Evolutionary conservation across 2,888 invertebrate species (phyloP).

Genomic region (Notodromas monacha): DNA sequence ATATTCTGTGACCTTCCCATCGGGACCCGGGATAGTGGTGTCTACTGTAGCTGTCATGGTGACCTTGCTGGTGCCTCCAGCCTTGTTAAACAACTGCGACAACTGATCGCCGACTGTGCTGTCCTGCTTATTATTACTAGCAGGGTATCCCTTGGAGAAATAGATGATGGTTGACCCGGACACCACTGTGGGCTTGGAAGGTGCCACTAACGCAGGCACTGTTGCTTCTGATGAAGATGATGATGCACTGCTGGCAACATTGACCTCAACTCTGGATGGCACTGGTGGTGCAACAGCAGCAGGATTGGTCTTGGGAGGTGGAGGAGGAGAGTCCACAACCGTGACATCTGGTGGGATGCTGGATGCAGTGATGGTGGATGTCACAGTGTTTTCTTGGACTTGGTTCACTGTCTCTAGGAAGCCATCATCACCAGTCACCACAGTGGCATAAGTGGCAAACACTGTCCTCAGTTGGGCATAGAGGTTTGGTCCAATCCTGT

Average conservation of each 20-base stretch:
- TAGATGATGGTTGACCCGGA: constrained; percentile 9
- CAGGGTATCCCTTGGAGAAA: too few relatives aligned
- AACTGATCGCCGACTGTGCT: not conserved
- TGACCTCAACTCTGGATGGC: not conserved
- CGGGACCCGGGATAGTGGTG: not conserved
- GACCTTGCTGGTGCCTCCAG: not conserved
- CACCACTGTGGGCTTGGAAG: constrained; percentile 6
- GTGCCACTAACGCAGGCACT: too few relatives aligned
- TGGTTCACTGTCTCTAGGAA: not conserved
- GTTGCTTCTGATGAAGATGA: constrained; percentile 1
- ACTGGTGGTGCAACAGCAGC: too few relatives aligned
- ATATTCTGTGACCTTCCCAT: too few relatives aligned
- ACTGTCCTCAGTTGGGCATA: constrained; percentile 11
- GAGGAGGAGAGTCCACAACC: not conserved
- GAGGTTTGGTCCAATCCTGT: constrained; percentile 10
- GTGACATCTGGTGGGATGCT: not conserved
- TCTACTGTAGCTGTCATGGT: not conserved
- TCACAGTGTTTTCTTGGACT: not conserved
- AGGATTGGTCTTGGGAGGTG: not conserved
- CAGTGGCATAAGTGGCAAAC: constrained; percentile 9
- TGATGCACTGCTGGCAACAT: not conserved
- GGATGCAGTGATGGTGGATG: not conserved
- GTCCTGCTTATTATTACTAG: too few relatives aligned
- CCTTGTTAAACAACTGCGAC: not conserved
- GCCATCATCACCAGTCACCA: not conserved